Conservation (phyloP, 2,797 vertebrate species). For the Diplodus sargus region DNA sequence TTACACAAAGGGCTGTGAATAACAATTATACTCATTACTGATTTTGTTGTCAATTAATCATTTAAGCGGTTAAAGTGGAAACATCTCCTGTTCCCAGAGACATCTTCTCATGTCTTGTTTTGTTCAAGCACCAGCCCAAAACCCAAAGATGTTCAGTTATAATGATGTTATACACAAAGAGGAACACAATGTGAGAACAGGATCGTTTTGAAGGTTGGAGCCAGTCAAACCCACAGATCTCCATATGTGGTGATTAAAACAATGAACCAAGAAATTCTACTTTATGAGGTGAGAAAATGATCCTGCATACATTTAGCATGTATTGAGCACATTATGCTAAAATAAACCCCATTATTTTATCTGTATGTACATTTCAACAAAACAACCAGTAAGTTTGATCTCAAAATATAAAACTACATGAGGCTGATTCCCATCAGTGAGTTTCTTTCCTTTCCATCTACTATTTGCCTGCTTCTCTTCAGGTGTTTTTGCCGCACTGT, state of each 20-base stretch:
- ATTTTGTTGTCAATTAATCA: neutral
- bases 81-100: too few species aligned
- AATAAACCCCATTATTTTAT: neutral
- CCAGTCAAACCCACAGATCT: neutral
- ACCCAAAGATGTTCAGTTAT: neutral
- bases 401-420: neutral
- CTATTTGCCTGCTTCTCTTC: slow-evolving; percentile 36
- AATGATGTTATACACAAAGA: neutral
- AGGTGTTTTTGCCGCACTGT: slow-evolving; percentile 40
- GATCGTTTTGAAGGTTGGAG: neutral
- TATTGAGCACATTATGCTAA: neutral
- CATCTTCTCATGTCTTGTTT: neutral
- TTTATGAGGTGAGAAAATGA: neutral
- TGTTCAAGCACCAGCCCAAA: neutral
- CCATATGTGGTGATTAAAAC: neutral
- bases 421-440: slow-evolving; percentile 8
- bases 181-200: neutral
- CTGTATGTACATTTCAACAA: neutral
- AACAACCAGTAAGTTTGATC: neutral
- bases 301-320: neutral
- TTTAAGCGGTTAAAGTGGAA: neutral
- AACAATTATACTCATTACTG: neutral
- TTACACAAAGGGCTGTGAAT: too few species aligned
- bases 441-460: slow-evolving; percentile 24
- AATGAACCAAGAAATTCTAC: neutral